Conservation (phyloP, 64 coral and sea anemone genomes). For the Stylophora pistillata region DNA sequence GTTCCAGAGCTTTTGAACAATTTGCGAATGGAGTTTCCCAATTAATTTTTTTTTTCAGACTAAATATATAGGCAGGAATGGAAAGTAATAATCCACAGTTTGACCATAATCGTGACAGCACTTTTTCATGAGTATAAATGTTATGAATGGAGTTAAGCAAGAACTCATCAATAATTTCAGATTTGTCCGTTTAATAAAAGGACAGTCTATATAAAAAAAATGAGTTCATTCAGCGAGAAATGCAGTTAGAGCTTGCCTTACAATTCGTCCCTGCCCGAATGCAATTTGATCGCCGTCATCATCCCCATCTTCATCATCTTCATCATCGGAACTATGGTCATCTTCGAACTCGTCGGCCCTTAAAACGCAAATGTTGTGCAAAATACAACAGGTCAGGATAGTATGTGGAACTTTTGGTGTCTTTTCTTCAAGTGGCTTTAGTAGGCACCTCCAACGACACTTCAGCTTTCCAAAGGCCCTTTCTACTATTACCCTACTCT, state of each 20-base stretch:
- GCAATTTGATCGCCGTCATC: neutral
- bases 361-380: constrained; percentile 54
- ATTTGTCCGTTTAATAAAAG: neutral
- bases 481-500: no score
- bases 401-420: no score
- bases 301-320: neutral
- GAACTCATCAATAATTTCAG: neutral
- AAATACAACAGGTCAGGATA: no score
- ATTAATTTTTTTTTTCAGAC: neutral
- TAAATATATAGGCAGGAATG: neutral
- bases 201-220: neutral
- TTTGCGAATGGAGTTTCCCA: neutral
- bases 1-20: neutral
- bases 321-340: neutral
- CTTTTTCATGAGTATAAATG: neutral
- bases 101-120: neutral
- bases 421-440: no score
- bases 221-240: neutral
- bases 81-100: neutral
- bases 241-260: neutral
- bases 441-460: no score
- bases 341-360: neutral
- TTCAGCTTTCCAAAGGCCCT: no score
- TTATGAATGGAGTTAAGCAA: neutral
- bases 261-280: neutral